Percentiles rank a stretch among this genome's conserved stretches.
phyloP scores from a whole-genome alignment of 2,113 vertebrate genomes.

The Centrocercus urophasianus region DNA sequence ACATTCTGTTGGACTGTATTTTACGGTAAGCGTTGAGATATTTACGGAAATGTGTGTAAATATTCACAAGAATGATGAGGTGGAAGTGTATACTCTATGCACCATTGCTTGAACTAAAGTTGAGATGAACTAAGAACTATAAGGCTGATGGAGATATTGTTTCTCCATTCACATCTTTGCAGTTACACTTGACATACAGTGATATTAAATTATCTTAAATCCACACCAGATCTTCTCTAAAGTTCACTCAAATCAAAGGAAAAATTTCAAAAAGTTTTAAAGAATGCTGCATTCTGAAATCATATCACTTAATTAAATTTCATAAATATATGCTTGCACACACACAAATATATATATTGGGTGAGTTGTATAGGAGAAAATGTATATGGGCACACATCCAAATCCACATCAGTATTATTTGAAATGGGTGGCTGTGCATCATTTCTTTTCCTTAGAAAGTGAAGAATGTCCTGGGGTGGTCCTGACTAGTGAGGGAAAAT shows the following conservation, averaged over 20 bases:
- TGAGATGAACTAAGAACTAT: neutral
- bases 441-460: neutral
- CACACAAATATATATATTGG: neutral
- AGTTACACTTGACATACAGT: too few species aligned
- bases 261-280: neutral
- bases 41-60: neutral
- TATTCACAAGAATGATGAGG: neutral
- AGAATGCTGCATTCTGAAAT: neutral
- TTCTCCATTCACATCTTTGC: too few species aligned
- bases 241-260: neutral
- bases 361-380: too few species aligned
- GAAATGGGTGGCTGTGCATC: neutral
- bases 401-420: neutral
- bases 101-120: accelerated
- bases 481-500: neutral
- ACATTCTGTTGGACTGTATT: neutral
- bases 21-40: neutral
- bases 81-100: neutral
- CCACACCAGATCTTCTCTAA: accelerated
- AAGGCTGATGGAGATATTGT: too few species aligned
- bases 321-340: neutral
- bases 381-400: neutral
- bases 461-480: neutral
- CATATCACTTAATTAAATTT: neutral
- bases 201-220: neutral